Evolutionary conservation across 2,113 vertebrate species (phyloP).

Genomic region (Mus spicilegus): DNA sequence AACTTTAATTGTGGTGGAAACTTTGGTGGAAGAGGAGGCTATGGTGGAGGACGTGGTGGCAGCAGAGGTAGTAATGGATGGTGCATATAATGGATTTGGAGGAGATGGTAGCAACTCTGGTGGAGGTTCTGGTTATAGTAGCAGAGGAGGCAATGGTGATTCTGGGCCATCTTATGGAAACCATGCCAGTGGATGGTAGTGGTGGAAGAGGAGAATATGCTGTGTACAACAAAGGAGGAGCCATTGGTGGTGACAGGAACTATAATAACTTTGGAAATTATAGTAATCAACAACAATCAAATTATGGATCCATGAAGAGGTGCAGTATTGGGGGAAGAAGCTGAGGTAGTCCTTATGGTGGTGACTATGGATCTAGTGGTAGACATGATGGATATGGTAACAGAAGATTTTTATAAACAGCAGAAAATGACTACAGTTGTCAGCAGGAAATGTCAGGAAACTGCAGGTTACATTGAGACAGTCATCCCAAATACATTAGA

Average conservation of each 20-base stretch:
- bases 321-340: background rate
- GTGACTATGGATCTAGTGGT: background rate
- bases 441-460: conserved; percentile 99
- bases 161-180: background rate
- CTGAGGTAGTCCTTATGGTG: background rate
- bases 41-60: background rate
- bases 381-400: background rate
- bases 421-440: conserved; percentile 92
- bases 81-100: background rate
- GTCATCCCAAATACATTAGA: conserved; percentile 96
- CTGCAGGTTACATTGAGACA: conserved; percentile 99
- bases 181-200: background rate
- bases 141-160: background rate
- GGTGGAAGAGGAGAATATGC: background rate
- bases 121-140: background rate
- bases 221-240: background rate
- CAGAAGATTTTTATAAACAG: background rate
- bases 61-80: background rate
- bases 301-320: too few species aligned
- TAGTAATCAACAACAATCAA: background rate
- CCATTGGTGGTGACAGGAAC: background rate
- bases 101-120: background rate
- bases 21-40: background rate
- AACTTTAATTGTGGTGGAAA: background rate
- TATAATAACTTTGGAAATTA: background rate